Base-by-base conservation (phyloP, 2,888 invertebrate genomes). In the Microplitis manilae region DNA sequence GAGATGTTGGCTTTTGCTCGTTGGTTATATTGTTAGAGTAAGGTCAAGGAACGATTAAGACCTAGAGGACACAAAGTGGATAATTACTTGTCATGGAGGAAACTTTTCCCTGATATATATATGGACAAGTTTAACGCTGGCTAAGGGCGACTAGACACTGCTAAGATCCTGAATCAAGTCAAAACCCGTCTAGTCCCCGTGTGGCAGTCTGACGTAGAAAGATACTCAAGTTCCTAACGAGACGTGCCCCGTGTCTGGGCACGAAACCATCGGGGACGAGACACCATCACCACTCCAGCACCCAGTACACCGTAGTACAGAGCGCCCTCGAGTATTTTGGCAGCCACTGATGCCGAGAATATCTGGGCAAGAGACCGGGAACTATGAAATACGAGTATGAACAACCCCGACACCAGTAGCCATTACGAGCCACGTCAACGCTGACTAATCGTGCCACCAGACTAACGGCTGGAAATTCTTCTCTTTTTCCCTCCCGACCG, bases 211-310 rank as follows among this genome's bases (percentile, higher is more conserved):
- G 41, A 20, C 38, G 41, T 62, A 50, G 38, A 72, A 80, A 83
- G 71, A 73, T 81, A 83, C 84, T 87, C 86, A 85, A 87, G 87
- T 88, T 88, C 82, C 83, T 86, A 87, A 87, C 87, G 85, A 87
- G 87, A 84, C 84, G 83, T 81, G 83, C 82, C 77, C 81, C 83
- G 83, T 80, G 77, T 84, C 84, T 83, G 82, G 83, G 82, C 85
- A 30, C 30, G 30, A 30, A 30, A 30, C 30, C 30, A 30, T 30
- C 30, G 30, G 30, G 30, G 30, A 30, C 30, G 30, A 30, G 30
- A 30, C 30, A 30, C 30, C 30, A 30, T 30, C 30, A 30, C 2
- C 30, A 30, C 30, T 30, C 30, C 4, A 30, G 30, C 2, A 30
- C 30, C 30, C 30, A 30, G 30, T 30, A 30, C 30, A 2, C 30